Evolutionary conservation across 2,113 vertebrate species (phyloP).

Genomic region (Leucopternis melanops): DNA sequence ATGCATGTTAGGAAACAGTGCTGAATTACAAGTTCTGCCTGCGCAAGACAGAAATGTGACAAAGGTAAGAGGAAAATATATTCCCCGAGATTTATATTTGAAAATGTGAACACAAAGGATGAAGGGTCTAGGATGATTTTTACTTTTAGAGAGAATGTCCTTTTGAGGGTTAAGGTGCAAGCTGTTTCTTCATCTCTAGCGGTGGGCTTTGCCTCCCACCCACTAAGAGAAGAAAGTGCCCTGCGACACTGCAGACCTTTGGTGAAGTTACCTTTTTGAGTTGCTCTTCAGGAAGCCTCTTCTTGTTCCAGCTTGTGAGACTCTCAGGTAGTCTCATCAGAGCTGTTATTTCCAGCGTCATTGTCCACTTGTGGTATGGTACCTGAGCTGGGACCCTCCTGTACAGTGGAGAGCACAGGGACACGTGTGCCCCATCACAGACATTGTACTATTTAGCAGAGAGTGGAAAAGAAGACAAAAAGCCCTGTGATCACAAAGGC

Average conservation of each 20-base stretch:
- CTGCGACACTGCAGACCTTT: constrained; percentile 40
- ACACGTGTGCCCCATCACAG: background rate
- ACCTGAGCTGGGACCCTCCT: background rate
- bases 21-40: background rate
- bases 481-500: background rate
- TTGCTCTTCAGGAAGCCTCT: constrained; percentile 50
- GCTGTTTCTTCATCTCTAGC: constrained; percentile 43
- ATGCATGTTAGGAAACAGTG: background rate
- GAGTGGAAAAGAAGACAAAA: background rate
- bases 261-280: constrained; percentile 41
- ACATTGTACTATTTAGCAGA: background rate
- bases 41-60: background rate
- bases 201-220: constrained; percentile 52
- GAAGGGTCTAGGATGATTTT: constrained; percentile 15
- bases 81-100: constrained; percentile 22
- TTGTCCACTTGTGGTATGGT: background rate
- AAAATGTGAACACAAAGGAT: constrained; percentile 47
- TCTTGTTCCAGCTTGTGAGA: constrained; percentile 54
- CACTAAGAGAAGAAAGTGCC: constrained; percentile 61
- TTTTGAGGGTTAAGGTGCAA: constrained; percentile 42
- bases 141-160: constrained; percentile 33
- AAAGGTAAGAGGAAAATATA: background rate
- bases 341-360: constrained; percentile 43
- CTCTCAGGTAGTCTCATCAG: constrained; percentile 13
- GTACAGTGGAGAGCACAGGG: background rate